Base-by-base conservation (phyloP, 1,140 invertebrate genomes). In the Schlechtendalia chinensis region DNA sequence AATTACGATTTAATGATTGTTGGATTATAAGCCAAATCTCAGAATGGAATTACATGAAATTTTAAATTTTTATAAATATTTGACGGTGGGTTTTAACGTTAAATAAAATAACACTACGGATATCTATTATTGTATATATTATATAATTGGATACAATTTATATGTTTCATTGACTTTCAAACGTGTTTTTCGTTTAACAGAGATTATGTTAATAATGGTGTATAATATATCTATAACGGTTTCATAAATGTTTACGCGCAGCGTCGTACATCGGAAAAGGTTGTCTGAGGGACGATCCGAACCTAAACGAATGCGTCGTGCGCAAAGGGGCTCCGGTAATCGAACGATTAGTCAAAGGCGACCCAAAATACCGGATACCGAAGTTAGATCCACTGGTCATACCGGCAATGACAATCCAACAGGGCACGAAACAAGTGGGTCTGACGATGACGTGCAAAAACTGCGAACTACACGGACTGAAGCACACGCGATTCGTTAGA, bases 241-340 rank as follows among this genome's bases (percentile, higher is more conserved):
- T 45, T 8, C 16, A 65, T 39, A 65, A 65, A 32, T n/a, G 63
- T n/a, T 88, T 87, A 27, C 12, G 14, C 11, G 14, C 85, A 89
- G 89, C 89, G 6, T 83, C 86, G 19, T 89, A 87, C 84, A 86
- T 89, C 5, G 82, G 81, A 47, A 84, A 85, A 71, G 84, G 86
- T 24, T 89, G 89, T 83, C 82, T 86, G 19, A 84, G 85, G 22
- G 86, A 86, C 29, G 87, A 89, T 81, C 87, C 87, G 0, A 84
- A 87, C 0, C 83, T 89, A 14, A 82, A 83, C 14, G 83, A 85
- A 29, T 89, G 89, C 82, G 82, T 89, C 1, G 85, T 84, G 61
- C 83, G 86, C 79, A 86, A 87, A 71, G 86, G 88, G 39, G 84
- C 85, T 24, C 83, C 83, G 1, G 84, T 86, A 63, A 84, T 88